Evolutionary conservation across 2,113 vertebrate species (phyloP).

Genomic region (Pterocles burchelli): DNA sequence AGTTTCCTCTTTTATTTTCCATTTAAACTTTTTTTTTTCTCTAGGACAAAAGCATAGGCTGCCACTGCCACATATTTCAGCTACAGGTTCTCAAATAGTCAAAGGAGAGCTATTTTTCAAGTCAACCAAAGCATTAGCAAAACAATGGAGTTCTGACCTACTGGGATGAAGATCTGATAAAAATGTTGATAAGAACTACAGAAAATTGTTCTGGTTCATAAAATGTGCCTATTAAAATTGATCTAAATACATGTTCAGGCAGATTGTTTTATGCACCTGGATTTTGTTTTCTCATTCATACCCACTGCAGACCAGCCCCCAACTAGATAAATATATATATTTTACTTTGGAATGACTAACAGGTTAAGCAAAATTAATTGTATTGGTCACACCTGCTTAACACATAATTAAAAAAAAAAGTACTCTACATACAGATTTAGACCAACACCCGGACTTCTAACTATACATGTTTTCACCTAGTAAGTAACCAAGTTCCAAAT

Average conservation of each 20-base stretch:
- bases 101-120: not conserved
- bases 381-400: not conserved
- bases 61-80: not conserved
- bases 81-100: not conserved
- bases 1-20: not conserved
- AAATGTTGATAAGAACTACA: not conserved
- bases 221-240: not conserved
- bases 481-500: not conserved
- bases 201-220: not conserved
- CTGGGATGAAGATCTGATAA: not conserved
- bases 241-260: not conserved
- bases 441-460: not conserved
- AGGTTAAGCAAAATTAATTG: not conserved
- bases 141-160: constrained; percentile 11
- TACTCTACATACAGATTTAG: not conserved
- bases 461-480: not conserved
- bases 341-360: not conserved
- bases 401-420: not conserved
- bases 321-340: not conserved
- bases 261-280: not conserved
- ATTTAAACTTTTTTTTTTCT: not conserved
- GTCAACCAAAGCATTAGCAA: not conserved
- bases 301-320: constrained; percentile 50
- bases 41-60: not conserved
- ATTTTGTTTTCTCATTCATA: constrained; percentile 10